Evolutionary conservation across 2,797 vertebrate species (phyloP), one percentile per base, ranked within the genome.

Genomic region (Smutsia temminckii): DNA sequence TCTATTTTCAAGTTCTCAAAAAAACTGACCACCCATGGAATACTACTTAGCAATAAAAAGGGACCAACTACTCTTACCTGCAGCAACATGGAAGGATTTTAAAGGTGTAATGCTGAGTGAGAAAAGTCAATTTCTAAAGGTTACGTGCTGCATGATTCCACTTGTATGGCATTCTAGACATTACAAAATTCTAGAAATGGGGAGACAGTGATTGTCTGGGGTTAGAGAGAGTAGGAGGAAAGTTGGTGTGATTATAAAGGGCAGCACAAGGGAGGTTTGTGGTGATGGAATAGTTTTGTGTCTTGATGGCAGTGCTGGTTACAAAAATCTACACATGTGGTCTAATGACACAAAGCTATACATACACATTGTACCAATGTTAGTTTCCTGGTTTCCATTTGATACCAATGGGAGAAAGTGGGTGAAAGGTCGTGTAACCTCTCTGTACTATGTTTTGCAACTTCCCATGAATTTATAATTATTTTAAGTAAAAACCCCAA

Each of bases 401-500:
- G 17, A n/a, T 13, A 14, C 25, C 14, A 51, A 1, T 2, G 9
- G 53, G 27, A 49, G 29, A 69, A 79, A 74, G 32, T 55, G n/a
- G 42, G 20, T 6, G 0, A 87, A 83, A 32, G 32, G 25, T 81
- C 72, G 51, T 27, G 42, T 34, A 34, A 51, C 72, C 17, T 84
- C 63, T 66, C 34, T 49, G 11, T 32, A 37, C 20, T 78, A 53
- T 49, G 74, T 46, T 90, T 61, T 91, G 59, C 13, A 90, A 85
- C 53, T 85, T 92, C 74, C 53, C 93, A n/a, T 40, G 42, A 92
- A 78, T 94, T 46, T 92, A 17, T 87, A 93, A 91, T 91, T 85
- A 86, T 84, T 95, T 91, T 85, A 85, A 88, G 49, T 83, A 66
- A 69, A 96, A 95, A 79, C 25, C 29, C 34, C 2, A 6, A 32